Conservation (phyloP, 2,113 vertebrate species). For the Gulo gulo region DNA sequence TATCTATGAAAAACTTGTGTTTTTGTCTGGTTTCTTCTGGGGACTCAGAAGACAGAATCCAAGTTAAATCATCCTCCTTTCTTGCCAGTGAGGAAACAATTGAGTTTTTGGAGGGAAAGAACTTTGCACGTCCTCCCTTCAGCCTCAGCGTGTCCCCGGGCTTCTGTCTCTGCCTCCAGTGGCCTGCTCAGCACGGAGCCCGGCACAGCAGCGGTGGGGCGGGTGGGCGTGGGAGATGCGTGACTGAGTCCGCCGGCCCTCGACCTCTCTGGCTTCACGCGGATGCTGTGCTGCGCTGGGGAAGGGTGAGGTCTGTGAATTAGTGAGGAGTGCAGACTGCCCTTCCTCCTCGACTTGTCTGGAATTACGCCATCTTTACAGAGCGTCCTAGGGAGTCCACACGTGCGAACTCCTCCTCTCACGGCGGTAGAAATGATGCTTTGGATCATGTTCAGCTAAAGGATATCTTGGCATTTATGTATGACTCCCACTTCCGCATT, state of each 20-base stretch:
- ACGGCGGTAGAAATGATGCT: not conserved
- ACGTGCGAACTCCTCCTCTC: not conserved
- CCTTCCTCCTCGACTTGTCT: not conserved
- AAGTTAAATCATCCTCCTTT: not conserved
- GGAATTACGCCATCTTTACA: not conserved
- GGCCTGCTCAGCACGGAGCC: not conserved
- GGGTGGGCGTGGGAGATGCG: not conserved
- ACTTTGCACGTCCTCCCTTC: not conserved
- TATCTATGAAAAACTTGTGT: not conserved
- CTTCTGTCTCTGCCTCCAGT: not conserved
- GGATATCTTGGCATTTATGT: not conserved
- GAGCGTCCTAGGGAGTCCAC: not conserved
- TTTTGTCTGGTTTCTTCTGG: not conserved
- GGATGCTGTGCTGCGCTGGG: not conserved
- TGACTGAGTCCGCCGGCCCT: not conserved
- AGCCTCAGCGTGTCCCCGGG: not conserved
- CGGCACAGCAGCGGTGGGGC: not conserved
- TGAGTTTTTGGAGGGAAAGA: constrained; percentile 7
- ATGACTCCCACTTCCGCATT: not conserved
- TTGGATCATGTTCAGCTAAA: not conserved
- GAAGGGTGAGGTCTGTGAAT: not conserved
- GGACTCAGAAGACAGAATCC: not conserved
- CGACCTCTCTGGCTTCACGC: not conserved
- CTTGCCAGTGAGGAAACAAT: not conserved
- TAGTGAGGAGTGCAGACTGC: not conserved